These are phyloP conservation scores for Sialia sialis DNA, from an alignment of 2,113 vertebrate genomes.

Conservation along the genomic window DNA sequence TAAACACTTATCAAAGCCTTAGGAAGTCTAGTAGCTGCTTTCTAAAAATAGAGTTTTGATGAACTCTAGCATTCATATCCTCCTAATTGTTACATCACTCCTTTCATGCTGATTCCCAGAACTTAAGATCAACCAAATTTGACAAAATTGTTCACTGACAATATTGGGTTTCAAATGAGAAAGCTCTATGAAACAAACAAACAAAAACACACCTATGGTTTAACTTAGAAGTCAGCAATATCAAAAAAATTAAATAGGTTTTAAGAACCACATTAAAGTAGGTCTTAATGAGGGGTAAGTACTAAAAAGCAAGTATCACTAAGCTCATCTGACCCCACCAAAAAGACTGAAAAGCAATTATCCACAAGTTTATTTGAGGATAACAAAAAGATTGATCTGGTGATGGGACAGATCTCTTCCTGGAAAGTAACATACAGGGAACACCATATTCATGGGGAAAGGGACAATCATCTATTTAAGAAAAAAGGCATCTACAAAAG, in stretches of 20 bases:
- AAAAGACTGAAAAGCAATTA: not conserved
- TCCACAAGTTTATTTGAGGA: not conserved
- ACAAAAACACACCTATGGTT: not conserved
- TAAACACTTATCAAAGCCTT: not conserved
- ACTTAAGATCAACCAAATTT: not conserved
- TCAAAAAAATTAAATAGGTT: not conserved
- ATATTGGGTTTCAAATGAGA: not conserved
- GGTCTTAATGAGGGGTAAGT: not conserved
- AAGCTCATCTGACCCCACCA: not conserved
- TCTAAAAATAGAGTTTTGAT: not conserved
- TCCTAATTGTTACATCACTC: not conserved
- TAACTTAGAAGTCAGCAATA: not conserved
- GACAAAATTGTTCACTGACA: not conserved
- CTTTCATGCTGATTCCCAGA: not conserved
- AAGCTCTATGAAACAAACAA: not conserved
- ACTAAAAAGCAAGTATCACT: not conserved
- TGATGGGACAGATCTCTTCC: not conserved
- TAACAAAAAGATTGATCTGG: not conserved
- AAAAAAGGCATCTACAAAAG: not conserved
- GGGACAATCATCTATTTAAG: not conserved
- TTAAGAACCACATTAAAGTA: not conserved
- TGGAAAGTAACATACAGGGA: not conserved
- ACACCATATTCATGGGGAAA: not conserved
- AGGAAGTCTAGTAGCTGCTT: not conserved
- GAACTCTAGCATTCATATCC: not conserved